Percentiles rank a stretch among this genome's conserved stretches.
phyloP scores from a whole-genome alignment of 2,113 vertebrate species.

The Rhinopithecus roxellana region DNA sequence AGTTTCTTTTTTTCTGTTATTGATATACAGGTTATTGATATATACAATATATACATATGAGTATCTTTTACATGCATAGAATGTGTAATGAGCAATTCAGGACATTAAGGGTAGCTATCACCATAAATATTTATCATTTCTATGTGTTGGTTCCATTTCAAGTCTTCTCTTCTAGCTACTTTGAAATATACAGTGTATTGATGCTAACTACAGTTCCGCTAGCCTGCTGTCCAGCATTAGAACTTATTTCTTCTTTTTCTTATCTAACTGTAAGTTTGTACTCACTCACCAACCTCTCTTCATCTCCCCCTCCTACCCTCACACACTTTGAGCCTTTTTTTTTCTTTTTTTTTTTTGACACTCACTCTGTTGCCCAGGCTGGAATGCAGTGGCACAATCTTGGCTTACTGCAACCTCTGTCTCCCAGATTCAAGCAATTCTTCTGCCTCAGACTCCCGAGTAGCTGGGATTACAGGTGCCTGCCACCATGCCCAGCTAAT shows the following conservation, averaged over 20 bases:
- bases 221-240: neutral
- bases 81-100: neutral
- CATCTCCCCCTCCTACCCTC: neutral
- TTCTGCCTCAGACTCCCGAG: no score
- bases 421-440: no score
- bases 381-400: no score
- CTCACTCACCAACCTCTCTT: neutral
- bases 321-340: neutral
- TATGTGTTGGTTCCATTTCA: neutral
- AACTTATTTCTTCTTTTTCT: neutral
- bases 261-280: neutral
- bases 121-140: neutral
- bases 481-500: no score
- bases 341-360: no score
- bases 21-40: neutral
- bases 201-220: neutral
- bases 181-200: neutral
- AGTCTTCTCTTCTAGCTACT: neutral
- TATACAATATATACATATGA: neutral
- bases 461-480: no score
- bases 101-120: neutral
- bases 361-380: no score
- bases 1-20: neutral
- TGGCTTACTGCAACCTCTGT: no score
- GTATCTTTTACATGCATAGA: neutral